phyloP scores from a whole-genome alignment of 2,113 vertebrate species.

The Aegotheles bennettii region DNA sequence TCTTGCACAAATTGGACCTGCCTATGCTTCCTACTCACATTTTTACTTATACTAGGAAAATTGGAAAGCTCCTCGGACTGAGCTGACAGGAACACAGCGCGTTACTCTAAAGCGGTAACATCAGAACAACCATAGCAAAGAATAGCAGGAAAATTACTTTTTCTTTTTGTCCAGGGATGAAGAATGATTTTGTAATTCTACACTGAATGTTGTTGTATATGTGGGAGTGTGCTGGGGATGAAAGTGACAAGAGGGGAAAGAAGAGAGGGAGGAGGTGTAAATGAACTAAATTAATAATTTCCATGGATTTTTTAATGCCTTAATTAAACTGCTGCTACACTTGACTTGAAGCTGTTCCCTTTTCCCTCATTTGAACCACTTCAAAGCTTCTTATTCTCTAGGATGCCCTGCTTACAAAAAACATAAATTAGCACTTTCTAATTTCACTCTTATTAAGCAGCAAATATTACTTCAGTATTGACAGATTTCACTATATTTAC shows the following conservation, averaged over 20 bases:
- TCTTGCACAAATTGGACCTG: background rate
- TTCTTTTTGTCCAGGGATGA: background rate
- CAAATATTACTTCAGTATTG: background rate
- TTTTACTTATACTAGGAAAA: background rate
- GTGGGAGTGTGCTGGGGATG: background rate
- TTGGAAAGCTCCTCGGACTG: background rate
- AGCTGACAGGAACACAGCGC: background rate
- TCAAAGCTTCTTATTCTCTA: background rate
- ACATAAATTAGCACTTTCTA: background rate
- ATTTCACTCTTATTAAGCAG: background rate
- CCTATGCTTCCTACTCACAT: background rate
- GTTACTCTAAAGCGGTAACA: background rate
- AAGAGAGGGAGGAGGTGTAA: background rate
- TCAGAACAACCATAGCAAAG: background rate
- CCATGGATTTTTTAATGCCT: background rate
- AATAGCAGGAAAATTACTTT: background rate
- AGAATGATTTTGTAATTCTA: background rate
- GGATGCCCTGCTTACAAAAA: background rate
- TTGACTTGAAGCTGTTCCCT: background rate
- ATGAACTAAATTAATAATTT: background rate
- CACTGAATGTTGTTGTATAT: background rate
- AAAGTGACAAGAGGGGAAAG: background rate
- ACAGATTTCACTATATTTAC: background rate
- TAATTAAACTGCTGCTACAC: background rate
- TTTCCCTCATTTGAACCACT: background rate